A percentile compares a stretch with the other conserved stretches of the same genome.
These are phyloP conservation scores for Hippocampus abdominalis DNA, from an alignment of 2,113 vertebrate species.

Conservation along the genomic window DNA sequence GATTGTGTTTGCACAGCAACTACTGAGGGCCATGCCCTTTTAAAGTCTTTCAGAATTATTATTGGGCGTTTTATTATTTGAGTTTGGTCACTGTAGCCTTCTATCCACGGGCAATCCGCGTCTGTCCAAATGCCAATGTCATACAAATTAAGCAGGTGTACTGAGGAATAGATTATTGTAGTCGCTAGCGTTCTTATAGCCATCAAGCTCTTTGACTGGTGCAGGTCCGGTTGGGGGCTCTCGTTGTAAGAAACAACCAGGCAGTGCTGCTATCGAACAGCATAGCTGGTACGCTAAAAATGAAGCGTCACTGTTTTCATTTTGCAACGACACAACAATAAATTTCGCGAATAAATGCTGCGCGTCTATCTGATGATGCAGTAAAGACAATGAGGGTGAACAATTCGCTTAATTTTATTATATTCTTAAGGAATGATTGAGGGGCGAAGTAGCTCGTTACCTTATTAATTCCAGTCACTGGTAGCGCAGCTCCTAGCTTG, in stretches of 20 bases:
- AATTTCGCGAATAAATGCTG: not conserved
- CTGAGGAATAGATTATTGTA: not conserved
- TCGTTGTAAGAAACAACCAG: conserved; percentile 24
- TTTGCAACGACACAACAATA: not conserved
- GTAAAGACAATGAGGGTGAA: conserved; percentile 17
- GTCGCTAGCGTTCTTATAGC: conserved; percentile 28
- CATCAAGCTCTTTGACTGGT: conserved; percentile 32
- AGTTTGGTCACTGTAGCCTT: not conserved
- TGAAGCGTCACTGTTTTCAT: not conserved
- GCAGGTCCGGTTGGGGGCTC: conserved; percentile 39
- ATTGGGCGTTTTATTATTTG: not conserved
- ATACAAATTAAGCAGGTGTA: conserved; percentile 11
- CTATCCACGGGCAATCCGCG: not conserved
- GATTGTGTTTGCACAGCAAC: conserved; percentile 24
- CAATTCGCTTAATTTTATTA: conserved; percentile 30
- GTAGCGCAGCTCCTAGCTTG: conserved; percentile 33
- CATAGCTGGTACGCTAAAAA: conserved; percentile 1
- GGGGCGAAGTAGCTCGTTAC: conserved; percentile 40
- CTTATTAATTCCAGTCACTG: conserved; percentile 50
- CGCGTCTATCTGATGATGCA: not conserved
- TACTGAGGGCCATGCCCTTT: conserved; percentile 42
- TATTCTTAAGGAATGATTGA: conserved; percentile 28
- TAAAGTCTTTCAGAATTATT: not conserved
- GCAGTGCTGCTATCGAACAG: conserved; percentile 2
- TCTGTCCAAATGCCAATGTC: not conserved